Evolutionary conservation across 2,888 invertebrate genomes (phyloP).

Genomic region (Pammene fasciana): DNA sequence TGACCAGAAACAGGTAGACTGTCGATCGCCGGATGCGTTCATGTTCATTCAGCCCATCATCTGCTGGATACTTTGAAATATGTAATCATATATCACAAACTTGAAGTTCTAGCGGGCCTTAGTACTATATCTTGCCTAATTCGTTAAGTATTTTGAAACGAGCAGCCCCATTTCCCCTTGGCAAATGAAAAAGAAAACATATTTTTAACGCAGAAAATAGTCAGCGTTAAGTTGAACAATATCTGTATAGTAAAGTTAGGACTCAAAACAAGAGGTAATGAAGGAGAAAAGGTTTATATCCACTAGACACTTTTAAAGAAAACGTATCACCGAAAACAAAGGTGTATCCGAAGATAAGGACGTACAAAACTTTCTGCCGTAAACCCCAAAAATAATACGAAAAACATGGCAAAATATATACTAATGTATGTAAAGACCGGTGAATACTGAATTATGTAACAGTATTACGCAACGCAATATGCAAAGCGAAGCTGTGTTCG

Average conservation of each 20-base stretch:
- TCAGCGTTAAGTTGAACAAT: not conserved
- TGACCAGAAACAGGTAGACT: no score
- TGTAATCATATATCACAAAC: no score
- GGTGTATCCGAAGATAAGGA: conserved; percentile 25
- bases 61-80: no score
- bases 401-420: conserved; percentile 42
- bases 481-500: conserved; percentile 43
- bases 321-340: conserved; percentile 28
- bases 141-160: no score
- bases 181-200: conserved; percentile 10
- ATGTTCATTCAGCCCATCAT: no score
- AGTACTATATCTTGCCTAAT: no score
- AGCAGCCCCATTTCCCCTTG: conserved; percentile 2
- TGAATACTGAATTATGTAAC: conserved; percentile 57
- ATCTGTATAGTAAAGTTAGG: conserved; percentile 12
- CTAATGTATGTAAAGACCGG: conserved; percentile 46
- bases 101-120: no score
- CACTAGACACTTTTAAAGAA: conserved; percentile 10
- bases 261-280: not conserved
- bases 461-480: conserved; percentile 54
- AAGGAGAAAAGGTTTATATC: conserved; percentile 10
- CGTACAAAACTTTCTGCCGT: conserved; percentile 17
- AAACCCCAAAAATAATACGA: conserved; percentile 30
- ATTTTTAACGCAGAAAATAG: conserved; percentile 6
- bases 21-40: no score